Evolutionary conservation across 2,113 vertebrate genomes (phyloP), one percentile per base, ranked within the genome.

Genomic region (Laticauda laticaudata): DNA sequence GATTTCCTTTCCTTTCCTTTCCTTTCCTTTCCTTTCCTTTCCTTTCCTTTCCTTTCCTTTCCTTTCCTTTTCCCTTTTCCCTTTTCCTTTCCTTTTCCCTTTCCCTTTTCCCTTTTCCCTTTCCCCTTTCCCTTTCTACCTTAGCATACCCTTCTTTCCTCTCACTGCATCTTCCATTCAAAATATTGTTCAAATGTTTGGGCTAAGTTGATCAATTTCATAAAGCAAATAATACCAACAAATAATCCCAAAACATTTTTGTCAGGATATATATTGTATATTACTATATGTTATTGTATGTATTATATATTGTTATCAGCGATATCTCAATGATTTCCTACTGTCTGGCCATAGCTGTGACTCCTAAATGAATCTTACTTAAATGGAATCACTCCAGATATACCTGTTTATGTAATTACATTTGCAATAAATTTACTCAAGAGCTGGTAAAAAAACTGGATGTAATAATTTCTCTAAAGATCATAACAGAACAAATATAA

Each of bases 131-230:
- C 18, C 5, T 21, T 3, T 9, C 24, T 61, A 10, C 3, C 59
- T 9, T 61, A 59, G 21, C 21, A 21, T 59, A 59, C 0, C 10
- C 10, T 90, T 90, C 48, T 93, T 94, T 93, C 90, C 54, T 93
- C 81, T 0, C 0, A 9, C 61, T 2, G 81, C 93, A 95, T 94
- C 85, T 89, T 93, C 92, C 89, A 90, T 91, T 91, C 93, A 86
- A 94, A 94, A 6, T 94, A 93, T 95, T 93, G 10, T 93, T 94
- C 90, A 59, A 88, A 97, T 94, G 64, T 59, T 61, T 87, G 53
- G 34, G 26, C 18, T 43, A 55, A 26, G 94, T 87, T 94, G 91
- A 89, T 11, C 93, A 91, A 94, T 95, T 95, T 89, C 0, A 0
- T 92, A 88, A 94, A 39, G 20, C 9, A 86, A 14, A 26, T 34